Evolutionary conservation across 2,888 invertebrate species (phyloP).

Genomic region (Drosophila silvestris): DNA sequence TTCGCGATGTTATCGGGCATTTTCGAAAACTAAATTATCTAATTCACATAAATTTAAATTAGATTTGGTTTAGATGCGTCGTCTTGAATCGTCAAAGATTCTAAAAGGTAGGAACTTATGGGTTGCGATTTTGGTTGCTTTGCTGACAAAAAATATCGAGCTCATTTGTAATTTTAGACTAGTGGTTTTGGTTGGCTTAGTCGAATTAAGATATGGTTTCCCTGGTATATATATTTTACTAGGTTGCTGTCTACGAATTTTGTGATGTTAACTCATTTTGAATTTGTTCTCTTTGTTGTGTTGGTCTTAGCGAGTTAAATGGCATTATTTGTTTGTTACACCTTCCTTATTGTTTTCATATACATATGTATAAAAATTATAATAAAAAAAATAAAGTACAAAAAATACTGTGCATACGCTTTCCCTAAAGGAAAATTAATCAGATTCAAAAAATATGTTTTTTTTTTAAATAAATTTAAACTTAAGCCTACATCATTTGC

Average conservation of each 20-base stretch:
- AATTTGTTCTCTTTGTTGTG: constrained; percentile 14
- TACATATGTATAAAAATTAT: constrained; percentile 31
- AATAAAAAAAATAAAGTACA: constrained; percentile 53
- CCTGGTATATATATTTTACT: constrained; percentile 11
- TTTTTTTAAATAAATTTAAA: constrained; percentile 44
- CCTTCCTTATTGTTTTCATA: constrained; percentile 15
- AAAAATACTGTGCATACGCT: constrained; percentile 70
- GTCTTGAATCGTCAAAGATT: constrained; percentile 10
- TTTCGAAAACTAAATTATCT: constrained; percentile 3
- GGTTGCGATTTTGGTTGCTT: constrained; percentile 24
- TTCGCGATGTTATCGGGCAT: background rate
- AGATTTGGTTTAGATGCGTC: constrained; percentile 4
- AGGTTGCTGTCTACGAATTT: constrained; percentile 19
- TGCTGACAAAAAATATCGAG: constrained; percentile 26
- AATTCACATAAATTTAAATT: constrained; percentile 3
- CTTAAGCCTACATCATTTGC: constrained; percentile 47
- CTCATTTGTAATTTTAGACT: constrained; percentile 57
- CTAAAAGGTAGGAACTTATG: constrained; percentile 58
- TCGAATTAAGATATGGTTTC: constrained; percentile 34
- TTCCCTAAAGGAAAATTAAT: constrained; percentile 39
- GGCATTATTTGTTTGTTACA: constrained; percentile 42
- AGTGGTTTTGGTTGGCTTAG: constrained; percentile 33
- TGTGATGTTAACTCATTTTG: constrained; percentile 42
- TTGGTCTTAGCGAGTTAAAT: constrained; percentile 59
- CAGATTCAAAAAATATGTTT: constrained; percentile 38